These are phyloP conservation scores for Cinclus mexicanus DNA, from an alignment of 2,113 vertebrate species.

Conservation along the genomic window DNA sequence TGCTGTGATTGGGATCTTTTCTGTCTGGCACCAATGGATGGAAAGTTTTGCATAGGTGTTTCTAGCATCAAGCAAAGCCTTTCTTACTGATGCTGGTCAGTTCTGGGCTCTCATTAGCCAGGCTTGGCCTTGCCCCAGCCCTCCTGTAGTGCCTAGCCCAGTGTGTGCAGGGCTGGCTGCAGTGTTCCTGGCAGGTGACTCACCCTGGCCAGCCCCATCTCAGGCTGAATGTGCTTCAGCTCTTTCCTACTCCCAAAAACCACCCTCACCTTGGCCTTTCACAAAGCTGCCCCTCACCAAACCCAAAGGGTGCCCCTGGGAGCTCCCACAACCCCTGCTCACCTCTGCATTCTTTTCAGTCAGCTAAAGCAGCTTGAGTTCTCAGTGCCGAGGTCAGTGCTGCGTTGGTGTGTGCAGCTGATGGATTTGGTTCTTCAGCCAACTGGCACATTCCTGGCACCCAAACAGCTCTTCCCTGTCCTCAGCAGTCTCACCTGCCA, in stretches of 20 bases:
- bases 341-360: neutral
- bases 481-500: neutral
- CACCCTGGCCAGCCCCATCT: neutral
- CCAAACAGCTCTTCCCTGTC: neutral
- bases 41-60: neutral
- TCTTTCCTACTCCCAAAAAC: neutral
- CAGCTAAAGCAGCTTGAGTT: neutral
- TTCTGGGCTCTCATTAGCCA: neutral
- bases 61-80: neutral
- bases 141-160: neutral
- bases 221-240: neutral
- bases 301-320: neutral
- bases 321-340: neutral
- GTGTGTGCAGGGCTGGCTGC: neutral
- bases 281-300: neutral
- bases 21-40: neutral
- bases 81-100: neutral
- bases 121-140: neutral
- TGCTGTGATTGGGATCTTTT: accelerated
- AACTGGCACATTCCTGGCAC: neutral
- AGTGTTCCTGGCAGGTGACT: accelerated
- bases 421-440: neutral
- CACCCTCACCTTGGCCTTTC: neutral
- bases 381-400: neutral
- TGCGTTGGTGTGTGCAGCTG: neutral